phyloP scores from a whole-genome alignment of 2,113 vertebrate genomes.

The Labeo catla region DNA sequence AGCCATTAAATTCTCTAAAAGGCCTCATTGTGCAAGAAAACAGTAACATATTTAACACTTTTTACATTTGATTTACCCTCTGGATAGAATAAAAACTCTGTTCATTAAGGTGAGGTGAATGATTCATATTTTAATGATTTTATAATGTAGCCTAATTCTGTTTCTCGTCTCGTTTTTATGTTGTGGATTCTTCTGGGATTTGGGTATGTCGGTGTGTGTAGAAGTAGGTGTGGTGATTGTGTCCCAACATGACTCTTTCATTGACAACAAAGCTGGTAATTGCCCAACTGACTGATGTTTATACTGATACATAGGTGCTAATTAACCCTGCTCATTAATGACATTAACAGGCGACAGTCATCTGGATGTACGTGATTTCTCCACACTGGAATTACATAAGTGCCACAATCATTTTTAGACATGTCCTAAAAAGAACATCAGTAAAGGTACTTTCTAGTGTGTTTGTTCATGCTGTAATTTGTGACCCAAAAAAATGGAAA shows the following conservation, averaged over 20 bases:
- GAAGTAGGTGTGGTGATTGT: slow-evolving; percentile 2
- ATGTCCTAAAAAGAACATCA: neutral
- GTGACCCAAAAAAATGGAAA: neutral
- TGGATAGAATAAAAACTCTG: neutral
- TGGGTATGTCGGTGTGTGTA: neutral
- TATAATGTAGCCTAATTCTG: neutral
- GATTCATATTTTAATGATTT: neutral
- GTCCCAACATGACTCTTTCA: slow-evolving; percentile 58
- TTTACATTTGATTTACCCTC: neutral
- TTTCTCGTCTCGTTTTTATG: neutral
- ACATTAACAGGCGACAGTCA: slow-evolving; percentile 28
- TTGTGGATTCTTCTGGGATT: neutral
- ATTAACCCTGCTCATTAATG: slow-evolving; percentile 48
- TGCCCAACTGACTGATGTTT: slow-evolving; percentile 94
- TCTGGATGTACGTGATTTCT: neutral
- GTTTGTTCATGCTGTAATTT: neutral
- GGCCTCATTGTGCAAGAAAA: too few species aligned
- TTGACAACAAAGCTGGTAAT: slow-evolving; percentile 72
- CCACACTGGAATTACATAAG: neutral
- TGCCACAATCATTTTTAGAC: neutral
- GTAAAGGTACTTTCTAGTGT: neutral
- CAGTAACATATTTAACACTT: neutral
- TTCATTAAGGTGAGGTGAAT: neutral
- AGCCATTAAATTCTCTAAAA: neutral
- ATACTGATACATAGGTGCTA: slow-evolving; percentile 87